Conservation (phyloP, 2,113 vertebrate species). For the Odocoileus hemionus region DNA sequence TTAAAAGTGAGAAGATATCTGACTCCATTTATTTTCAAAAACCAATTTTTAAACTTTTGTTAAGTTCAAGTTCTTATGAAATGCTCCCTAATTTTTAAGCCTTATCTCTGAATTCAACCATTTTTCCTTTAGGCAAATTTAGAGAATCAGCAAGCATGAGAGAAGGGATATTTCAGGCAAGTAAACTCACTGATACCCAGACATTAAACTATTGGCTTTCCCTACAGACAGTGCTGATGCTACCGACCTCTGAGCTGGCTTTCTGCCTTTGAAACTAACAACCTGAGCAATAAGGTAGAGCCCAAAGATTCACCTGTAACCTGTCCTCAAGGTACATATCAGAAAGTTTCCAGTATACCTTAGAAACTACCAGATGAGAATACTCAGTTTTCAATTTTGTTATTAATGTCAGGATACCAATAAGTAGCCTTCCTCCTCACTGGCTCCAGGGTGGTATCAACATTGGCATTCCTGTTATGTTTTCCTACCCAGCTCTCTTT, state of each 20-base stretch:
- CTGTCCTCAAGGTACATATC: background rate
- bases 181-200: background rate
- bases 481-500: background rate
- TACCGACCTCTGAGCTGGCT: background rate
- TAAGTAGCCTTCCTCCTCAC: background rate
- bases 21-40: background rate
- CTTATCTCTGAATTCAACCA: background rate
- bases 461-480: background rate
- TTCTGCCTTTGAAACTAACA: background rate
- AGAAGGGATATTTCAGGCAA: background rate
- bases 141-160: background rate
- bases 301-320: background rate
- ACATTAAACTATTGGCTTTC: background rate
- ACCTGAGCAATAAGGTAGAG: background rate
- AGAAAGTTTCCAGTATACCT: background rate
- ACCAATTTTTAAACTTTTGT: background rate
- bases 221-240: background rate
- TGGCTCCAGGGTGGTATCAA: background rate
- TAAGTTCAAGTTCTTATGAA: background rate
- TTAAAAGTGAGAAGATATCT: background rate
- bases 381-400: background rate
- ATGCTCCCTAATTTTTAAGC: background rate
- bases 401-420: background rate
- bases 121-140: conserved; percentile 4
- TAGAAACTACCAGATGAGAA: background rate